A percentile compares a stretch with the other conserved stretches of the same genome.
Conservation (phyloP, 2,113 vertebrate species). For the Clarias magur region DNA sequence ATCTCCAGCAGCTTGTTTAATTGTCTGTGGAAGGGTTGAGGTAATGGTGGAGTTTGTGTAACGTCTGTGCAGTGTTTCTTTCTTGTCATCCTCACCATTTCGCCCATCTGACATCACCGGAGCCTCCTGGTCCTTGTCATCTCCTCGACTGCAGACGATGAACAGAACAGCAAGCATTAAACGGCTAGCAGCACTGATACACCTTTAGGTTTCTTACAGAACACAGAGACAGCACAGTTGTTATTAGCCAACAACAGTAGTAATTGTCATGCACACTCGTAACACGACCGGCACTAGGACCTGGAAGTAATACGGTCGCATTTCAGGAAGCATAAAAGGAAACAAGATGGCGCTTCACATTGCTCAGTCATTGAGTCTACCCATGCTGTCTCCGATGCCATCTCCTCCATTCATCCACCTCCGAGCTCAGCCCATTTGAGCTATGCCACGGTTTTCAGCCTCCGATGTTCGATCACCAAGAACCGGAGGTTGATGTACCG, state of each 20-base stretch:
- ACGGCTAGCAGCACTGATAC: not conserved
- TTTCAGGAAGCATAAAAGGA: too few relatives aligned
- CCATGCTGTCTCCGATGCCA: too few relatives aligned
- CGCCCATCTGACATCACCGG: not conserved
- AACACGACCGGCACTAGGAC: too few relatives aligned
- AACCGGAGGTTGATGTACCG: too few relatives aligned
- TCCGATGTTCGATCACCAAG: too few relatives aligned
- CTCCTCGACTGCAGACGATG: not conserved
- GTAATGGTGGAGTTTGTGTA: constrained; percentile 19
- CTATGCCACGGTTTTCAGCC: too few relatives aligned
- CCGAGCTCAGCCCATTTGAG: too few relatives aligned
- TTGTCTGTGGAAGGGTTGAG: constrained; percentile 23
- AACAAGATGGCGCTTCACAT: too few relatives aligned
- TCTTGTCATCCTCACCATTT: not conserved
- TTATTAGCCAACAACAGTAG: not conserved
- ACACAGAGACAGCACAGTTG: not conserved
- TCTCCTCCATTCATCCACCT: too few relatives aligned
- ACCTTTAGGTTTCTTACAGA: not conserved
- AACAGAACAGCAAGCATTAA: not conserved
- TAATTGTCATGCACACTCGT: too few relatives aligned
- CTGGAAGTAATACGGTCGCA: too few relatives aligned
- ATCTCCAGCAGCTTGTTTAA: constrained; percentile 4
- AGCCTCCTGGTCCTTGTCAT: not conserved
- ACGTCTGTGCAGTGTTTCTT: not conserved
- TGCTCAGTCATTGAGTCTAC: too few relatives aligned